Conservation (phyloP, 2,888 invertebrate genomes). For the Andrena chrysosceles region DNA sequence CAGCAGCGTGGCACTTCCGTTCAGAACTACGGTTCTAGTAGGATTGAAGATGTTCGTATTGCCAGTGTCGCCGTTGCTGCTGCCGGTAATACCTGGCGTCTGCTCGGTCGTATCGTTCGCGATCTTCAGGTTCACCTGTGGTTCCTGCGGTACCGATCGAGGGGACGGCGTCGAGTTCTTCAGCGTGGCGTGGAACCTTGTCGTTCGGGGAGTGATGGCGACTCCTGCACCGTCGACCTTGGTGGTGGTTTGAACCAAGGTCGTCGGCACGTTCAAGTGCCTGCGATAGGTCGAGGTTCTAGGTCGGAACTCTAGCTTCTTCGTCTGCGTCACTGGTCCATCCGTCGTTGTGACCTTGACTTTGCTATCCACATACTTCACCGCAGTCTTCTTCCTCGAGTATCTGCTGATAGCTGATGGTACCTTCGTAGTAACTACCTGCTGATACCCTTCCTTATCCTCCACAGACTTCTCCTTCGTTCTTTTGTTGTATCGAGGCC, state of each 20-base stretch:
- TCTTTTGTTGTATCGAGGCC: slow-evolving; percentile 59
- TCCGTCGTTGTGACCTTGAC: slow-evolving; percentile 36
- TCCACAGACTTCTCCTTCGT: slow-evolving; percentile 44
- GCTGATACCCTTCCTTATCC: slow-evolving; percentile 52
- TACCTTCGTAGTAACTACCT: slow-evolving; percentile 30
- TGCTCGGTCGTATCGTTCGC: slow-evolving; percentile 59
- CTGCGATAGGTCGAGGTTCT: slow-evolving; percentile 81
- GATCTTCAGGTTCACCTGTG: slow-evolving; percentile 73
- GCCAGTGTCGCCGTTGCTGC: slow-evolving; percentile 76
- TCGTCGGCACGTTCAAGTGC: slow-evolving; percentile 76
- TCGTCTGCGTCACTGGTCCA: slow-evolving; percentile 42
- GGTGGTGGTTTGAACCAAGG: slow-evolving; percentile 56
- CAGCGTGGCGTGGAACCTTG: slow-evolving; percentile 67
- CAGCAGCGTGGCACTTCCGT: slow-evolving; percentile 76
- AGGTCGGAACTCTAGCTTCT: slow-evolving; percentile 76
- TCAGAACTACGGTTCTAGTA: slow-evolving; percentile 73
- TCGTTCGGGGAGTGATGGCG: slow-evolving; percentile 78
- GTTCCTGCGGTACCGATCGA: slow-evolving; percentile 77
- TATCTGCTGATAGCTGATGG: slow-evolving; percentile 64
- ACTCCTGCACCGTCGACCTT: slow-evolving; percentile 39
- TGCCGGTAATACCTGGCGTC: slow-evolving; percentile 62
- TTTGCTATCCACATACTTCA: slow-evolving; percentile 48
- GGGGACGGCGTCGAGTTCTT: slow-evolving; percentile 57
- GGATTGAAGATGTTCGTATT: slow-evolving; percentile 81
- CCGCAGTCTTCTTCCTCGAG: slow-evolving; percentile 66